Evolutionary conservation across 2,797 vertebrate genomes (phyloP), one percentile per base, ranked within the genome.

Genomic region (Pelodytes ibericus): DNA sequence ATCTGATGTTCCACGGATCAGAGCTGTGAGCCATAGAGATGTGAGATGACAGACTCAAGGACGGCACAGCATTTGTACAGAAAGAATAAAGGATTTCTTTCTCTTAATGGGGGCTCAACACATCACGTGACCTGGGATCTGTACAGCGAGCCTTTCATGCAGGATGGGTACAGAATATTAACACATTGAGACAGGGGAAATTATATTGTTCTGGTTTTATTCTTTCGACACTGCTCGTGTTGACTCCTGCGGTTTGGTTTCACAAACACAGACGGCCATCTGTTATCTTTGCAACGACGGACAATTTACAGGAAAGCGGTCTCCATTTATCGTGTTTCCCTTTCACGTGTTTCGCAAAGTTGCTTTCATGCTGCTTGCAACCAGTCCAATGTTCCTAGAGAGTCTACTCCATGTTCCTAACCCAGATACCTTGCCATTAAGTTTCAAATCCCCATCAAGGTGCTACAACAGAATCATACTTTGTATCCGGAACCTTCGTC

Each of bases 251-350:
- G 71, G 47, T 33, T 53, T 64, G 71, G 33, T 39, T 64, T 53
- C 11, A 16, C 53, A 25, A 31, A 41, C 71, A 65, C 30, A 56
- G 7, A 41, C 26, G n/a, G 33, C 72, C 72, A 74, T 74, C 72
- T 74, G 72, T 74, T 65, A 65, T 29, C 20, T n/a, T 24, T 29
- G 59, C 24, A 8, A 6, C 51, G n/a, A 56, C 4, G 36, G 36
- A 8, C 15, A 13, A 8, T 39, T 39, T 39, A 8, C 7, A 39
- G 15, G 36, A 7, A 39, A 7, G 7, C 15, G 36, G 7, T 39
- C 36, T 39, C 7, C 36, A 39, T 39, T 39, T 39, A 39, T 7
- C 7, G 36, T 39, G 7, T 39, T 39, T 39, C 7, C 7, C 36
- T 7, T 39, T 39, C 36, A 1, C 36, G 7, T 39, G 36, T 39